Evolutionary conservation across 2,888 invertebrate genomes (phyloP), one percentile per base, ranked within the genome.

Genomic region (Fragum sueziense): DNA sequence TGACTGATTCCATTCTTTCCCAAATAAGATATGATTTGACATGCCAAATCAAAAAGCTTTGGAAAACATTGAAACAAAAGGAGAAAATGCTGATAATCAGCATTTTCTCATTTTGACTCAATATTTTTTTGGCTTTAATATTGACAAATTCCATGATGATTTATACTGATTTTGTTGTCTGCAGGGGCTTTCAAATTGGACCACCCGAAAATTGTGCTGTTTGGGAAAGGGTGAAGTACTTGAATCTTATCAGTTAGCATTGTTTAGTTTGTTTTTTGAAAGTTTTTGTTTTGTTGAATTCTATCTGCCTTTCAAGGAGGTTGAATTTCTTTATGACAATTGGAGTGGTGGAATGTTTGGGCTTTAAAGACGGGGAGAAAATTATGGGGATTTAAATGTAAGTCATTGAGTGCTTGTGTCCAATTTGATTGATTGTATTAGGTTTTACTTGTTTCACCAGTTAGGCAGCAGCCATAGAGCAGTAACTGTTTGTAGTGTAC

Each of bases 301-400:
- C 20, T 61, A 61, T 61, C 61, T 61, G 29, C 11, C 11, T 61
- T 61, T 29, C 22, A 61, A 61, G 27, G n/a, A 61, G 61, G 61
- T 61, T 61, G 61, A 31, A 61, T 61, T 61, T 61, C 61, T 61
- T n/a, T 61, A 14, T 27, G 27, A 57, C 57, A 57, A 57, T 57
- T 25, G 25, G 25, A 57, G 57, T 57, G 57, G 57, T n/a, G 14
- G 57, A 11, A 25, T 57, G 57, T 57, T 57, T 57, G 2, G 57
- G 47, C 47, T 57, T 22, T 57, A 57, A 57, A 57, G 27, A 25
- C 57, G 25, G 25, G 25, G 20, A 20, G 17, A n/a, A n/a, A 57
- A 22, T 57, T 7, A 57, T 4, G n/a, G 14, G 27, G 14, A 27
- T 57, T 57, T 57, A 22, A 57, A 57, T 57, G 57, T 57, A 57